phyloP scores from a whole-genome alignment of 2,113 vertebrate genomes.

The Axis porcinus region DNA sequence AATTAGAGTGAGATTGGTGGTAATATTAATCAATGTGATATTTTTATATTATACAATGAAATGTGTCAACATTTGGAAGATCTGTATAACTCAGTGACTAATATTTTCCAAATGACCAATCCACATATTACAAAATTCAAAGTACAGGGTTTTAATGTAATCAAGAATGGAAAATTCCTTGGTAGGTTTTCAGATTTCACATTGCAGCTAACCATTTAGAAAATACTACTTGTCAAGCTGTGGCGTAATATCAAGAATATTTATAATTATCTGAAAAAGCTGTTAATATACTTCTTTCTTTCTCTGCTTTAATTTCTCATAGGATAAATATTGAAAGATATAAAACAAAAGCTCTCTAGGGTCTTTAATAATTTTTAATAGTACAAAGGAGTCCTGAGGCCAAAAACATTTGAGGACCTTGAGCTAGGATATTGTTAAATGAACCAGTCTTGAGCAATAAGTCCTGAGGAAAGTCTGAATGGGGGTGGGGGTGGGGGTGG shows the following conservation, averaged over 20 bases:
- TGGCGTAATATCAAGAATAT: background rate
- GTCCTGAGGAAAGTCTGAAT: background rate
- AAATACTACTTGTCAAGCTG: background rate
- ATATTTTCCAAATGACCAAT: background rate
- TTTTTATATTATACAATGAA: background rate
- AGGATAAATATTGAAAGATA: background rate
- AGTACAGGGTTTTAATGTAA: background rate
- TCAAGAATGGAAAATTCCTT: background rate
- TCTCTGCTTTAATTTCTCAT: background rate
- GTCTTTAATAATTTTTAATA: background rate
- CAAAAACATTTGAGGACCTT: background rate
- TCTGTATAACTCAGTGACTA: background rate
- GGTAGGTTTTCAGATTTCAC: background rate
- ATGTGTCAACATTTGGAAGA: background rate
- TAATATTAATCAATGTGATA: background rate
- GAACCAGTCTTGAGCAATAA: background rate
- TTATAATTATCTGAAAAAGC: background rate
- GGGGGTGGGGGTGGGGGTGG: background rate
- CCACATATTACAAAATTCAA: background rate
- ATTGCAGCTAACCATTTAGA: background rate
- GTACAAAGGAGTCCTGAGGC: background rate
- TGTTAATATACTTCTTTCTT: background rate
- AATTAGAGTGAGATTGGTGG: background rate
- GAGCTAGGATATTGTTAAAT: background rate
- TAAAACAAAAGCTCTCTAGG: background rate